These are phyloP conservation scores for Unio delphinus DNA, from an alignment of 2,888 invertebrate genomes.

Conservation along the genomic window DNA sequence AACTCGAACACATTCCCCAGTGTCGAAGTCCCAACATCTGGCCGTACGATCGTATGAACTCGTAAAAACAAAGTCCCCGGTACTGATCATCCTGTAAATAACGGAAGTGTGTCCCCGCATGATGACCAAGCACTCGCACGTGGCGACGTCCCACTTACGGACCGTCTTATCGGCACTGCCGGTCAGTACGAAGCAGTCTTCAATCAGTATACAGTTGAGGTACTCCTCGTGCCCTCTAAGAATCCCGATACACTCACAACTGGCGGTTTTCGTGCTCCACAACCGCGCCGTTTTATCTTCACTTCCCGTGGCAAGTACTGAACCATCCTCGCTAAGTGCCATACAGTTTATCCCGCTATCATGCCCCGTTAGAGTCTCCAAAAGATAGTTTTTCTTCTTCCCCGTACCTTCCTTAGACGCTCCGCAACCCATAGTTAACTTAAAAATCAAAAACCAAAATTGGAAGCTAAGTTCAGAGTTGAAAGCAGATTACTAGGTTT, in stretches of 20 bases:
- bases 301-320: constrained; percentile 73
- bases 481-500: too few species aligned
- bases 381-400: constrained; percentile 43
- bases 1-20: constrained; percentile 70
- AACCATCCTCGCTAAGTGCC: constrained; percentile 73
- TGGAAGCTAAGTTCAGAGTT: too few species aligned
- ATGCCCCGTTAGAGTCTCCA: constrained; percentile 70
- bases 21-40: constrained; percentile 73
- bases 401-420: constrained; percentile 52
- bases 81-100: constrained; percentile 72
- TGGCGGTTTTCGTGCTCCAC: constrained; percentile 72
- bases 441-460: too few species aligned
- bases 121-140: constrained; percentile 72
- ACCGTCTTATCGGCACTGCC: constrained; percentile 74
- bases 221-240: constrained; percentile 73
- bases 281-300: constrained; percentile 73
- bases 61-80: constrained; percentile 71
- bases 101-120: constrained; percentile 72
- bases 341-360: constrained; percentile 73
- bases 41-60: constrained; percentile 70
- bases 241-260: constrained; percentile 73
- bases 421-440: constrained; percentile 50
- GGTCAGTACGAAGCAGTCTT: constrained; percentile 73
- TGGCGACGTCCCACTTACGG: constrained; percentile 74
- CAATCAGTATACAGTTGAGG: constrained; percentile 72